A percentile compares a stretch with the other conserved stretches of the same genome.
phyloP scores from a whole-genome alignment of 1,140 invertebrate genomes.

The Heterodera carotae region DNA sequence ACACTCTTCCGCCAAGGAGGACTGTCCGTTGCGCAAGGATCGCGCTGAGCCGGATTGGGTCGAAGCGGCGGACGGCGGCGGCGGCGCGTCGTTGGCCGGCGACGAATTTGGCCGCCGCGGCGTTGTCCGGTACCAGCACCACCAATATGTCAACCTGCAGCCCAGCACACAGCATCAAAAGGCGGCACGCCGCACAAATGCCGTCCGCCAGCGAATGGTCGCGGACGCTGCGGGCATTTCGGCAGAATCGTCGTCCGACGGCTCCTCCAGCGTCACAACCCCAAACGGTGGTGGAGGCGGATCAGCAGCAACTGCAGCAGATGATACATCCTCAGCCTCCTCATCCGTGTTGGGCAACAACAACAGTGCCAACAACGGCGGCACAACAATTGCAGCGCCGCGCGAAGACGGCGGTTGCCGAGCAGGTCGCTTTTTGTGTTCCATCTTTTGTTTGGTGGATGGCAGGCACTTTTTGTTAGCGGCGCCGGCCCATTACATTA shows the following conservation, averaged over 20 bases:
- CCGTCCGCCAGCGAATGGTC: conserved; percentile 19
- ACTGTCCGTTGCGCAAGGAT: background rate
- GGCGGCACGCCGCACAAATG: conserved; percentile 15
- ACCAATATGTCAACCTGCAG: background rate
- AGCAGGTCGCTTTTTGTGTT: too few relatives aligned
- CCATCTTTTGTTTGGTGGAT: too few relatives aligned
- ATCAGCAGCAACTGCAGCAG: too few relatives aligned
- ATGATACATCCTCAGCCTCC: too few relatives aligned
- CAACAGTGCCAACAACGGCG: too few relatives aligned
- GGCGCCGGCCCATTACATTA: too few relatives aligned
- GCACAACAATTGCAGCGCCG: too few relatives aligned
- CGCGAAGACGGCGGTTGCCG: too few relatives aligned
- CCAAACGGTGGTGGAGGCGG: background rate
- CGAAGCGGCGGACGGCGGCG: background rate
- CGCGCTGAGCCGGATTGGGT: background rate
- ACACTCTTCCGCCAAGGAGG: background rate
- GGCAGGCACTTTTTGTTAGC: too few relatives aligned
- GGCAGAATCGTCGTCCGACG: background rate
- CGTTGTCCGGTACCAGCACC: background rate
- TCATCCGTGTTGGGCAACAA: too few relatives aligned
- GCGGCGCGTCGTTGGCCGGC: background rate
- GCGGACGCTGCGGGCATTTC: background rate
- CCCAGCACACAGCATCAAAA: background rate
- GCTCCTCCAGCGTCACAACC: background rate
- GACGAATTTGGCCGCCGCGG: background rate